Evolutionary conservation across 64 coral and sea anemone species (phyloP).

Genomic region (Catalaphyllia jardinei): DNA sequence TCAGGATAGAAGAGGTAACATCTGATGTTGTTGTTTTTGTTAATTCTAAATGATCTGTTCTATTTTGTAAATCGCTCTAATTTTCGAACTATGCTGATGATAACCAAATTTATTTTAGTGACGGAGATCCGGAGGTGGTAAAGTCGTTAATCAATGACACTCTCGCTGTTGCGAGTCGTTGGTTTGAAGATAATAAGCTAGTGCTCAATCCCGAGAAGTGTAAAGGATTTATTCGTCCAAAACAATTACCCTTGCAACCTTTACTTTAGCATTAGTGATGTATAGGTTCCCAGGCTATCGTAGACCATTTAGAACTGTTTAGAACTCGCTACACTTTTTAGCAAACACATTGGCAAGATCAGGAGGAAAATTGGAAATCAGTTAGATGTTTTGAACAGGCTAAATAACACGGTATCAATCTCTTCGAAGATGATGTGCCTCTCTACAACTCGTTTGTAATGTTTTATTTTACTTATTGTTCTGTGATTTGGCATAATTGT

Average conservation of each 20-base stretch:
- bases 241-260: too few relatives aligned
- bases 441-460: neutral
- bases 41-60: too few relatives aligned
- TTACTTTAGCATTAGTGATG: too few relatives aligned
- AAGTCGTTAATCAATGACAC: neutral
- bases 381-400: neutral
- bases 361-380: neutral
- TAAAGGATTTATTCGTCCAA: too few relatives aligned
- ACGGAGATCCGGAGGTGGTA: too few relatives aligned
- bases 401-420: neutral
- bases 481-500: neutral
- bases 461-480: neutral
- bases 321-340: too few relatives aligned
- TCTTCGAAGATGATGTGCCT: neutral
- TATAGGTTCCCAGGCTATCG: neutral
- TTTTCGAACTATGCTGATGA: too few relatives aligned
- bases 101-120: neutral
- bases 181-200: neutral
- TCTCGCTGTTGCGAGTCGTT: neutral
- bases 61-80: too few relatives aligned
- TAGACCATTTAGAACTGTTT: slow-evolving; percentile 4
- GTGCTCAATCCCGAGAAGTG: too few relatives aligned
- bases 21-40: too few relatives aligned
- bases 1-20: too few relatives aligned
- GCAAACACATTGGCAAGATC: too few relatives aligned